Conservation (phyloP, 2,797 vertebrate genomes). For the Falco naumanni region DNA sequence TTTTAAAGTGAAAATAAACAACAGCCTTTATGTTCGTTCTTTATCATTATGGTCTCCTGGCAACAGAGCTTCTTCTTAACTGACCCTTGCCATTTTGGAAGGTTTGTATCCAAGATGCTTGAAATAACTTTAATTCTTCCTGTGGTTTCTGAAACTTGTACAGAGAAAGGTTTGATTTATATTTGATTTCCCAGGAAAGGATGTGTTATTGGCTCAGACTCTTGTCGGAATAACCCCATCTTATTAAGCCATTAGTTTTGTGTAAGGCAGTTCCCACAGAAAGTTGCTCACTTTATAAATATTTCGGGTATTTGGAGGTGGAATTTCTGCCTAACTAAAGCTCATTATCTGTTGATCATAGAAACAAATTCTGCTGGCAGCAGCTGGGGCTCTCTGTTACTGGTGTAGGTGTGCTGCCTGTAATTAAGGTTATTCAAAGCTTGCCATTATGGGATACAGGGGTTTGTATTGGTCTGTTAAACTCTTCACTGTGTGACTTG, state of each 20-base stretch:
- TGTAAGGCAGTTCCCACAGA: neutral
- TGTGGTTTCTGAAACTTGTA: neutral
- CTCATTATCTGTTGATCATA: neutral
- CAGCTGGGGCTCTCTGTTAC: neutral
- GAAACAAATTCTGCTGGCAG: neutral
- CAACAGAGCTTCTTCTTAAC: neutral
- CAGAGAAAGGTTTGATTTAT: neutral
- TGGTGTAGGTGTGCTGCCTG: neutral
- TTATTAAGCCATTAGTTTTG: neutral
- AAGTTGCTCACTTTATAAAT: neutral
- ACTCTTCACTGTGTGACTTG: neutral
- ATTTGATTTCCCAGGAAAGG: neutral
- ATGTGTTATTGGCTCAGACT: neutral
- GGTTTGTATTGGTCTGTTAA: neutral
- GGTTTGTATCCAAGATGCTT: neutral
- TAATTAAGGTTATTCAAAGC: neutral
- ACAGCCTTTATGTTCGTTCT: neutral
- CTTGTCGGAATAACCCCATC: neutral
- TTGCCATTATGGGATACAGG: accelerated
- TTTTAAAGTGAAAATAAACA: neutral
- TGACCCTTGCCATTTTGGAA: neutral
- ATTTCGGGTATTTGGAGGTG: neutral
- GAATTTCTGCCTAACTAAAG: neutral
- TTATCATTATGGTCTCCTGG: neutral
- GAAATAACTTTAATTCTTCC: neutral